phyloP scores from a whole-genome alignment of 2,113 vertebrate species.

The Megaptera novaeangliae region DNA sequence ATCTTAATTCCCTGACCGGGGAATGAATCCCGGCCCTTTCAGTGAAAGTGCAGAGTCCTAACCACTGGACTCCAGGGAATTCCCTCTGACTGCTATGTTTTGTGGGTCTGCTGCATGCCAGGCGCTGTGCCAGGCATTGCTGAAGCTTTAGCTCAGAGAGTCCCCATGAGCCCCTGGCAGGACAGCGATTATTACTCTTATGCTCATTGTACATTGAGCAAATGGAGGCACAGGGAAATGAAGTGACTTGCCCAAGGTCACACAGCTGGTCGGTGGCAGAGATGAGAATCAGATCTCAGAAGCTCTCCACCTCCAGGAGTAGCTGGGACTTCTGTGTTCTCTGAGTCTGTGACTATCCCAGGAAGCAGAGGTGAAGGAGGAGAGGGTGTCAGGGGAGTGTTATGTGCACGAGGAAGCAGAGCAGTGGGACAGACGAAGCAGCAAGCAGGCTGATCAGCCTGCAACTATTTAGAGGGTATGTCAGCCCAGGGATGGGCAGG shows the following conservation, averaged over 20 bases:
- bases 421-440: background rate
- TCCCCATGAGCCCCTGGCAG: fast-evolving
- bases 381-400: fast-evolving
- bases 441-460: background rate
- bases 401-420: background rate
- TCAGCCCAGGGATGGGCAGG: background rate
- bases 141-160: background rate
- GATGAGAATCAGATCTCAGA: background rate
- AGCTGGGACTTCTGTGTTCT: background rate
- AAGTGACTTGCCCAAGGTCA: background rate
- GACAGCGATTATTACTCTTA: too few relatives aligned
- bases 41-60: background rate
- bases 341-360: background rate
- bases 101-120: background rate
- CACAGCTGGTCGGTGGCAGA: background rate
- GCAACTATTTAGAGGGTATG: fast-evolving
- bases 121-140: background rate
- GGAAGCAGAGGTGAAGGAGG: background rate
- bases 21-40: background rate
- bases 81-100: background rate
- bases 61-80: background rate
- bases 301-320: background rate
- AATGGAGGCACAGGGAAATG: background rate
- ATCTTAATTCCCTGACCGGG: background rate
- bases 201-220: background rate